Base-by-base conservation (phyloP, 2,888 invertebrate genomes). In the Phortica magna region DNA sequence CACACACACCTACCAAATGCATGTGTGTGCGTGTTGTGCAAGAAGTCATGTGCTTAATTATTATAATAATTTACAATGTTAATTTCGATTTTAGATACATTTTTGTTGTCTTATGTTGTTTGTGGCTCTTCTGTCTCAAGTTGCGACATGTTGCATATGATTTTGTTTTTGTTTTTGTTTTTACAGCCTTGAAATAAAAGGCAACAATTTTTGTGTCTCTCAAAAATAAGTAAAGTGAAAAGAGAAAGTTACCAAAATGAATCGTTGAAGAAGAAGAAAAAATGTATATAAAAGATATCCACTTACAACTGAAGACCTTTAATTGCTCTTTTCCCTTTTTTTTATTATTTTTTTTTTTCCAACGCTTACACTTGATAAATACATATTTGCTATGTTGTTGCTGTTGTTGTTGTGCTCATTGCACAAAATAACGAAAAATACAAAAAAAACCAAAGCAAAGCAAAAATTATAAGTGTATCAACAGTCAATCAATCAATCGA, bases 181-280 rank as follows among this genome's bases (percentile, higher is more conserved):
- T 2, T 48, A 12, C 48, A 48, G 48, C 9, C 48, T 48, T 48
- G 48, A 14, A 48, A 48, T 48, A 12, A 48, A 48, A 14, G 48
- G 10, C 9, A 48, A 1, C 10, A 48, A 48, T 48, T 48, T 48
- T 31, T 31, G 14, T 48, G 48, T 48, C 48, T 48, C 48, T 48
- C 48, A 48, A 48, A 48, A 48, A 48, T 48, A 48, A 48, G 48
- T 48, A 48, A 48, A 48, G 48, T 48, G 48, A 48, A 48, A 48
- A 48, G 48, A 48, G 48, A 48, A 48, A 48, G 48, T 48, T 48
- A 48, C 48, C 48, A 48, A 48, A 48, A 2, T 14, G 10, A 14
- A 48, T 12, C 9, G 48, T 2, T 14, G 14, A 48, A 48, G 14
- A 48, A 48, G 48, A 48, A 48, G 14, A 48, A 48, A 48, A 48